These are phyloP conservation scores for Porphyrio hochstetteri DNA, from an alignment of 2,113 vertebrate species.

Conservation along the genomic window DNA sequence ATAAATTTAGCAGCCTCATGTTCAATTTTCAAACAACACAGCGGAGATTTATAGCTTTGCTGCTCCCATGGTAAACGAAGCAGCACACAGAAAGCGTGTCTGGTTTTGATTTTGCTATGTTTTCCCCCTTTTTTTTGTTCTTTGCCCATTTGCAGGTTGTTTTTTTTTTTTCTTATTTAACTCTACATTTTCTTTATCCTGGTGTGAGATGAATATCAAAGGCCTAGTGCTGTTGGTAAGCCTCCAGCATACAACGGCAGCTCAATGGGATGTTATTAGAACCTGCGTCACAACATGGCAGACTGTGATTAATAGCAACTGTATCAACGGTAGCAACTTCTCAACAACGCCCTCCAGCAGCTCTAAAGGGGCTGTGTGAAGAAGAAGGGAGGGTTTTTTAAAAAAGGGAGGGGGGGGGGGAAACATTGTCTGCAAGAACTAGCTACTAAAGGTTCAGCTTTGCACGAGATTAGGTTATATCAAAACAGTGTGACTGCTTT, in stretches of 20 bases:
- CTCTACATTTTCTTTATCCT: slow-evolving; percentile 86
- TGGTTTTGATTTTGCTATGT: slow-evolving; percentile 86
- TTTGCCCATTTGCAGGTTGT: slow-evolving; percentile 75
- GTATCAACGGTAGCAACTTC: slow-evolving; percentile 74
- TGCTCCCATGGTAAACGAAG: slow-evolving; percentile 86
- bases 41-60: slow-evolving; percentile 83
- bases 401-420: too few species aligned
- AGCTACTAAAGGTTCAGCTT: slow-evolving; percentile 21
- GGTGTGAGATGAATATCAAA: slow-evolving; percentile 92
- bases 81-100: slow-evolving; percentile 79
- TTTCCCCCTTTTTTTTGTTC: slow-evolving; percentile 76
- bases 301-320: slow-evolving; percentile 79
- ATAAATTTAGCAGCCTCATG: slow-evolving; percentile 77
- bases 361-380: slow-evolving; percentile 46
- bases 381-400: neutral
- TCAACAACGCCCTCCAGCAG: slow-evolving; percentile 68
- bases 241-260: slow-evolving; percentile 82
- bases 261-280: slow-evolving; percentile 82
- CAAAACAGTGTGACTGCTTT: slow-evolving; percentile 17
- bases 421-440: neutral
- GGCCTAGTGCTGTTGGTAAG: slow-evolving; percentile 80
- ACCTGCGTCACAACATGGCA: slow-evolving; percentile 78
- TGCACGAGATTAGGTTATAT: neutral
- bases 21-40: slow-evolving; percentile 81
- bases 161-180: slow-evolving; percentile 54